phyloP scores from a whole-genome alignment of 2,797 vertebrate species.

The Silurus lanzhouensis region DNA sequence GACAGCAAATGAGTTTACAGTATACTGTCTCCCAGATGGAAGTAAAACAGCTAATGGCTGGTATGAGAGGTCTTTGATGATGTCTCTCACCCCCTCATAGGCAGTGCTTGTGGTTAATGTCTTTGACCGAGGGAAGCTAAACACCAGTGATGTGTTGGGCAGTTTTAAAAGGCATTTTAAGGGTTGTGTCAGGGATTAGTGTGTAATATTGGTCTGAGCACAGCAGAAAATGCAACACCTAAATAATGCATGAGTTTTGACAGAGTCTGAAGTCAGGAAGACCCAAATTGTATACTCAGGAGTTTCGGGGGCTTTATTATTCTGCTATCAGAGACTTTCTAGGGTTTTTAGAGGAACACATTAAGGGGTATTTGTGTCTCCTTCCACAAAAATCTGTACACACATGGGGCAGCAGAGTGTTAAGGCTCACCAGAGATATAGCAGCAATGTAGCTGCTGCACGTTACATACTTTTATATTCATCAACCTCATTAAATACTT shows the following conservation, averaged over 20 bases:
- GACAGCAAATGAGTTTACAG: no score
- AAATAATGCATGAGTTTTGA: constrained; percentile 45
- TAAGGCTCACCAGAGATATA: neutral
- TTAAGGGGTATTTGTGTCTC: neutral
- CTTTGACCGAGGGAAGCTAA: no score
- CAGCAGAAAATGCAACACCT: constrained; percentile 8
- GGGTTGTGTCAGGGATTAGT: neutral
- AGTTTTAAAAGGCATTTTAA: no score
- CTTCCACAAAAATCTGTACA: neutral
- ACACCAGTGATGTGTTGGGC: no score
- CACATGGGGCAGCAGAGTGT: neutral
- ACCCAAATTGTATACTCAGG: neutral
- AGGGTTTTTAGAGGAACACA: neutral
- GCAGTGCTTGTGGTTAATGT: no score
- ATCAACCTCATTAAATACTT: neutral
- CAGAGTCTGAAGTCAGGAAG: neutral
- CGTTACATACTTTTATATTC: neutral
- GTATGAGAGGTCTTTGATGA: no score
- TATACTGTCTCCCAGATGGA: no score
- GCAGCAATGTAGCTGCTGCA: neutral
- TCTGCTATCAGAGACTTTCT: neutral
- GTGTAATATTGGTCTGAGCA: constrained; percentile 7
- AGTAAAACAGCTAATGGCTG: no score
- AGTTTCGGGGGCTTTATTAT: neutral
- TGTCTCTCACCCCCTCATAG: no score